Percentiles rank a stretch among this genome's conserved stretches.
phyloP scores from a whole-genome alignment of 1,140 invertebrate genomes.

The Caenorhabditis tropicalis region DNA sequence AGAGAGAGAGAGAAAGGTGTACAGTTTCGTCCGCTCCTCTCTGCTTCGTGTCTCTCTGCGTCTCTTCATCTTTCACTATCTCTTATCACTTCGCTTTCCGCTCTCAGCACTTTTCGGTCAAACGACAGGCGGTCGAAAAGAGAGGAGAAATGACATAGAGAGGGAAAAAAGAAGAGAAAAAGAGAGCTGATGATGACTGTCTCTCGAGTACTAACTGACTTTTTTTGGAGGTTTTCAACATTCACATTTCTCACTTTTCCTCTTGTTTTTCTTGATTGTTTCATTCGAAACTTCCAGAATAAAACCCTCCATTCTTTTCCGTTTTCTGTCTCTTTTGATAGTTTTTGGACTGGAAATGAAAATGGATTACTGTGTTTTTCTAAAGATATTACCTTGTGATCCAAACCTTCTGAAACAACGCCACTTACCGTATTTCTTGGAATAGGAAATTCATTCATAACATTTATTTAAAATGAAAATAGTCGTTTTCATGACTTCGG shows the following conservation, averaged over 20 bases:
- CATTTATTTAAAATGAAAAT: too few relatives aligned
- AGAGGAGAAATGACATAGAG: neutral
- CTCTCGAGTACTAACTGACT: neutral
- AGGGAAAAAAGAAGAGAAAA: neutral
- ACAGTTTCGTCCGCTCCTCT: constrained; percentile 14
- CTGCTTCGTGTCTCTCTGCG: constrained; percentile 5
- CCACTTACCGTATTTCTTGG: too few relatives aligned
- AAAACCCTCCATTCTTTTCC: neutral
- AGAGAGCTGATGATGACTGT: neutral
- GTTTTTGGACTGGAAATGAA: too few relatives aligned
- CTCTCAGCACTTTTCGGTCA: constrained; percentile 28
- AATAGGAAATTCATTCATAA: too few relatives aligned
- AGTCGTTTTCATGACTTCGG: too few relatives aligned
- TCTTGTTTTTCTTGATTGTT: neutral
- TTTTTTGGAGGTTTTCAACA: neutral
- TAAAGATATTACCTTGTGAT: too few relatives aligned
- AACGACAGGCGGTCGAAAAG: constrained; percentile 21
- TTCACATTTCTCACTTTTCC: neutral
- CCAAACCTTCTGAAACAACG: too few relatives aligned
- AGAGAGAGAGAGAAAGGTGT: neutral
- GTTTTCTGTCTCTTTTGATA: too few relatives aligned
- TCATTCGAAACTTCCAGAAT: neutral
- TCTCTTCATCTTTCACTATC: neutral
- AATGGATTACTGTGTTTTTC: too few relatives aligned
- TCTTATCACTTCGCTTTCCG: constrained; percentile 19